phyloP scores from a whole-genome alignment of 2,797 vertebrate species.

The Sebastiscus tertius region DNA sequence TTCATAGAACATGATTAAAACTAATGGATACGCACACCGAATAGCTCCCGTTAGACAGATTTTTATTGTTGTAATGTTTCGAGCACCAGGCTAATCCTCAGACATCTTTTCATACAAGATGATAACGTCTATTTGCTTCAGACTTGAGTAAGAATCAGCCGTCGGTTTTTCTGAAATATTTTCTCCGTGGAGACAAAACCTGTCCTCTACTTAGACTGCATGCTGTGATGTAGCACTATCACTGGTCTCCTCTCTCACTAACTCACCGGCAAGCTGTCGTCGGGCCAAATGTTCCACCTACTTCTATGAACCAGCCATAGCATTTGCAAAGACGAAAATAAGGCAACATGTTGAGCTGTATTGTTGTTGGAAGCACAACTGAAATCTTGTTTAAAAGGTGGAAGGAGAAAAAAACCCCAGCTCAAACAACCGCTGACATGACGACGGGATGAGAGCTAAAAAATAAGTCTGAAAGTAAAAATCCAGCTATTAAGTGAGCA shows the following conservation, averaged over 20 bases:
- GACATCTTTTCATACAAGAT: background rate
- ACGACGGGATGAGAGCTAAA: background rate
- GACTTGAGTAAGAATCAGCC: background rate
- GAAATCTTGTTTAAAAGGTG: background rate
- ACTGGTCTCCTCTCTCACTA: background rate
- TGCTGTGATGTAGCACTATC: background rate
- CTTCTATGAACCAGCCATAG: background rate
- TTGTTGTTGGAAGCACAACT: constrained; percentile 3
- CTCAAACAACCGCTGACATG: constrained; percentile 19
- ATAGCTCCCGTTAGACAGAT: background rate
- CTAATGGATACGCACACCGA: background rate
- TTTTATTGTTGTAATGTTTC: background rate
- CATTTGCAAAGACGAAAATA: background rate
- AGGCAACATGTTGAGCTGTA: background rate
- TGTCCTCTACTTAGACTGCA: background rate
- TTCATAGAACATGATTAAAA: background rate
- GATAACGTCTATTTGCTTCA: background rate
- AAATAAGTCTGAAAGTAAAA: background rate
- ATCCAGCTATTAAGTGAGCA: constrained; percentile 6
- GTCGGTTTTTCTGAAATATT: background rate
- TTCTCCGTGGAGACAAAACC: background rate
- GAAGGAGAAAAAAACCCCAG: background rate
- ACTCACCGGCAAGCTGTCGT: background rate
- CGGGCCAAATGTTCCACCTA: background rate
- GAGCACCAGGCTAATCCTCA: background rate